A percentile compares a stretch with the other conserved stretches of the same genome.
Conservation (phyloP, 2,113 vertebrate species). For the Callipepla squamata region DNA sequence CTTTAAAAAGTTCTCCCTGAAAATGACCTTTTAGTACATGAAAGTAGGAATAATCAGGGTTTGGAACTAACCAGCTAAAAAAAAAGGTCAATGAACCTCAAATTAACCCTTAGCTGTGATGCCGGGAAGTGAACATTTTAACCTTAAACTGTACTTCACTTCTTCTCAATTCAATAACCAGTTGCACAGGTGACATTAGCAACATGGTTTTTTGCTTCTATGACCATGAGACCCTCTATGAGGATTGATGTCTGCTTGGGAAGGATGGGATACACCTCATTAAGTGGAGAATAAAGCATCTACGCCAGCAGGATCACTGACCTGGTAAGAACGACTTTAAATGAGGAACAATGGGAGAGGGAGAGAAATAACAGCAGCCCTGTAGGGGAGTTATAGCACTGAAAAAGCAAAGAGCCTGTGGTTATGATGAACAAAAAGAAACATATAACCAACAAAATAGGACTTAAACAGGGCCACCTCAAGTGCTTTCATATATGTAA, state of each 20-base stretch:
- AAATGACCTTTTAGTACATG: background rate
- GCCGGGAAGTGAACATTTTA: background rate
- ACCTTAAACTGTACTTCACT: background rate
- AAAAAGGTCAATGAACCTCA: background rate
- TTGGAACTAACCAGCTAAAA: background rate
- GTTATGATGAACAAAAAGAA: background rate
- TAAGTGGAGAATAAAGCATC: background rate
- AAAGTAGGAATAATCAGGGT: background rate
- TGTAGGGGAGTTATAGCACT: background rate
- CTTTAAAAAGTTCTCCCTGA: background rate
- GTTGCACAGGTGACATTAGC: background rate
- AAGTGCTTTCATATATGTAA: background rate
- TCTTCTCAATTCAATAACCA: background rate
- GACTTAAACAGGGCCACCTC: background rate
- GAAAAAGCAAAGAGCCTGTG: background rate
- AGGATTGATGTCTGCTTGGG: background rate
- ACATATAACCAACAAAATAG: background rate
- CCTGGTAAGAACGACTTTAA: background rate
- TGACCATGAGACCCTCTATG: background rate
- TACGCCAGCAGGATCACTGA: background rate
- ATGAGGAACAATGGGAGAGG: background rate
- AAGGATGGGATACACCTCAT: background rate
- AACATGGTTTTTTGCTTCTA: background rate
- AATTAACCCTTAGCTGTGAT: background rate
- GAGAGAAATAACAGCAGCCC: background rate